phyloP scores from a whole-genome alignment of 2,113 vertebrate genomes.

The Aphelocoma coerulescens region DNA sequence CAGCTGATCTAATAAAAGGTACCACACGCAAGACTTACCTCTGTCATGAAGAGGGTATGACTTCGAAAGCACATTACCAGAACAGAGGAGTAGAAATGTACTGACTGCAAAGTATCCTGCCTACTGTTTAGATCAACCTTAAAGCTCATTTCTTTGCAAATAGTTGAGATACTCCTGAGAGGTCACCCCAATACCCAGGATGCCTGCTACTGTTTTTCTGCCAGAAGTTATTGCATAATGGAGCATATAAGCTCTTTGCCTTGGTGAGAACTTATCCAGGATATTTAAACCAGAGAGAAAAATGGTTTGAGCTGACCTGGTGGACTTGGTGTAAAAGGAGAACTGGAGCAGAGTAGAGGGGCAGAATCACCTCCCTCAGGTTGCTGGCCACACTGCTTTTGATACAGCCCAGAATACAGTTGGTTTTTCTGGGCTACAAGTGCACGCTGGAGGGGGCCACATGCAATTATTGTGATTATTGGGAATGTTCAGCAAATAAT shows the following conservation, averaged over 20 bases:
- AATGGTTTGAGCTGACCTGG: background rate
- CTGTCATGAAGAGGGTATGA: background rate
- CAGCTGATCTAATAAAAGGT: background rate
- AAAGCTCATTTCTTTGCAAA: background rate
- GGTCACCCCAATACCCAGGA: background rate
- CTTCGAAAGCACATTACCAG: background rate
- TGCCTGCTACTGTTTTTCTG: background rate
- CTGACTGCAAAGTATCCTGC: background rate
- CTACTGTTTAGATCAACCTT: background rate
- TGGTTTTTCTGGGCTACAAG: background rate
- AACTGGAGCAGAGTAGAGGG: background rate
- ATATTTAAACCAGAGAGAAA: background rate
- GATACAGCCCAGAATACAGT: background rate
- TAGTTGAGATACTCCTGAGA: background rate
- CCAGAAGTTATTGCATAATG: background rate
- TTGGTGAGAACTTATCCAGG: background rate
- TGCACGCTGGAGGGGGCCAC: accelerated
- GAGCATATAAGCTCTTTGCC: background rate
- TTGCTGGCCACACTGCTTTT: background rate
- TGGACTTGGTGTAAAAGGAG: background rate
- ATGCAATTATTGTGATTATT: background rate
- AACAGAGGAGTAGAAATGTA: background rate
- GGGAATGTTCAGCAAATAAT: background rate
- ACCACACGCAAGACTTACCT: background rate
- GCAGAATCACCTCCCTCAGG: background rate